A percentile compares a stretch with the other conserved stretches of the same genome.
These are phyloP conservation scores for Drosophila neocordata DNA, from an alignment of 1,140 invertebrate species.

Conservation along the genomic window DNA sequence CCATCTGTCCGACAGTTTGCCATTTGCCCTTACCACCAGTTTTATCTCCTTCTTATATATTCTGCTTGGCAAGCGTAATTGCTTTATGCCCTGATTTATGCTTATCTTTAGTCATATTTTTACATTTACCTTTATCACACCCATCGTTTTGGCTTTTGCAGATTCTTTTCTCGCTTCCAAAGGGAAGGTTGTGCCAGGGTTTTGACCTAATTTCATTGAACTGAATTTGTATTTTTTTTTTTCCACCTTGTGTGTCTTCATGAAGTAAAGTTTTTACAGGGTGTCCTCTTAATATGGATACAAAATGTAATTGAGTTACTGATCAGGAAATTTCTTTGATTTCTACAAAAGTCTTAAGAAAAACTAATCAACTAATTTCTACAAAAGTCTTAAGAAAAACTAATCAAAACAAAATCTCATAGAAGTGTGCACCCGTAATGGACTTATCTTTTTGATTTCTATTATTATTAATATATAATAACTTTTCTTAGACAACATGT, in stretches of 20 bases:
- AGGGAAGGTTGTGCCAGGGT: slow-evolving; percentile 17
- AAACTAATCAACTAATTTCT: too few relatives aligned
- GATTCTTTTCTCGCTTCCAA: background rate
- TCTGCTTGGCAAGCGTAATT: slow-evolving; percentile 57
- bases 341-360: too few relatives aligned
- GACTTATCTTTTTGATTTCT: too few relatives aligned
- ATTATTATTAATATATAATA: too few relatives aligned
- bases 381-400: too few relatives aligned
- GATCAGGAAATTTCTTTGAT: too few relatives aligned
- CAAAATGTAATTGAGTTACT: too few relatives aligned
- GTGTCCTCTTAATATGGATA: background rate
- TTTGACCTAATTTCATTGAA: slow-evolving; percentile 73
- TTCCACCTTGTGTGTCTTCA: slow-evolving; percentile 10
- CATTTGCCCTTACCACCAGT: slow-evolving; percentile 12
- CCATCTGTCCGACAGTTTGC: slow-evolving; percentile 19
- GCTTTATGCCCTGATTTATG: slow-evolving; percentile 75
- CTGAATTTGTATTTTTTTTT: slow-evolving; percentile 59
- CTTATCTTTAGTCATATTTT: slow-evolving; percentile 77
- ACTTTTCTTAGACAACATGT: background rate
- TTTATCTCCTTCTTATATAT: slow-evolving; percentile 19
- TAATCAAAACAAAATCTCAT: too few relatives aligned
- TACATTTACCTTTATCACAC: slow-evolving; percentile 74
- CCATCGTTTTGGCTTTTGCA: slow-evolving; percentile 16
- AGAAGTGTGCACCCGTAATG: too few relatives aligned
- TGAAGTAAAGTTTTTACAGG: slow-evolving; percentile 30